Evolutionary conservation across 2,888 invertebrate genomes (phyloP).

Genomic region (Asteroscopus sphinx): DNA sequence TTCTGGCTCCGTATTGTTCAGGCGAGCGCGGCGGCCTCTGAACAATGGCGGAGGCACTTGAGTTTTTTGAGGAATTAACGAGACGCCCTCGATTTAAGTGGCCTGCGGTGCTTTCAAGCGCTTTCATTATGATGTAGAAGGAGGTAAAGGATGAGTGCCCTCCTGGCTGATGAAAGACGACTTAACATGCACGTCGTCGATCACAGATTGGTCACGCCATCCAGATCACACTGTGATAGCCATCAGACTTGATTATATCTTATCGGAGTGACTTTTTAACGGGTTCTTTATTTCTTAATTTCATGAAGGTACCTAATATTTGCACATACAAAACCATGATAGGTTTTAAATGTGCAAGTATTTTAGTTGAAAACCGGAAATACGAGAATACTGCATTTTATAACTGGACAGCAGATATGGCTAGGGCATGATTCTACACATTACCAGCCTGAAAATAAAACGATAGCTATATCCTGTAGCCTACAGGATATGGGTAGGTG

Average conservation of each 20-base stretch:
- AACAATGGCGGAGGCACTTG: constrained; percentile 63
- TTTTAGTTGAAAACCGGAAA: too few species aligned
- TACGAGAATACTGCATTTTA: too few species aligned
- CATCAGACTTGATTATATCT: constrained; percentile 4
- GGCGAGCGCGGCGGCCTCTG: constrained; percentile 48
- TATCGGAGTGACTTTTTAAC: too few species aligned
- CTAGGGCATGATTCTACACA: too few species aligned
- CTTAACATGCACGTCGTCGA: constrained; percentile 8
- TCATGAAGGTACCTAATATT: too few species aligned
- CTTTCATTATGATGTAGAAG: constrained; percentile 49
- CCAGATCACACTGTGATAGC: constrained; percentile 9
- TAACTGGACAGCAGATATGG: too few species aligned
- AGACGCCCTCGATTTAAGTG: constrained; percentile 61
- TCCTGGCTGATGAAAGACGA: constrained; percentile 25
- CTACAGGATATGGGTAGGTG: constrained; percentile 2
- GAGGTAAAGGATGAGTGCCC: constrained; percentile 43
- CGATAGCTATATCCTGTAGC: neutral
- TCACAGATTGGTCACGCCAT: constrained; percentile 26
- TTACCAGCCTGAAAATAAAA: too few species aligned
- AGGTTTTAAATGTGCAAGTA: too few species aligned
- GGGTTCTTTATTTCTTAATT: too few species aligned
- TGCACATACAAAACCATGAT: too few species aligned
- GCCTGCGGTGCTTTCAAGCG: constrained; percentile 43
- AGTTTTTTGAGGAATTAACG: constrained; percentile 68
- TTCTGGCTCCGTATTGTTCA: constrained; percentile 59